These are phyloP conservation scores for Tursiops truncatus DNA, from an alignment of 2,113 vertebrate species.

Conservation along the genomic window DNA sequence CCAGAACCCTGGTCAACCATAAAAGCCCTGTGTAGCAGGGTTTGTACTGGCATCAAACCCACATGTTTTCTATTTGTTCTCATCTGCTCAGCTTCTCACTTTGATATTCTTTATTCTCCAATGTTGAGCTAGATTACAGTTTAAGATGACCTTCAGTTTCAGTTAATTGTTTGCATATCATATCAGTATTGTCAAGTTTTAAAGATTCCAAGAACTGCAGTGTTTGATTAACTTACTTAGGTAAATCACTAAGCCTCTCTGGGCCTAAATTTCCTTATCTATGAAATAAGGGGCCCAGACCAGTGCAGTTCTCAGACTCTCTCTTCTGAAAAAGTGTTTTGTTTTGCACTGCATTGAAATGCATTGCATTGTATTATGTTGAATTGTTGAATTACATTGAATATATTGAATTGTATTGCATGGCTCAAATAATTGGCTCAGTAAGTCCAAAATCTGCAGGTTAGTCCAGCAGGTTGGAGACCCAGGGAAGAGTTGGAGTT, in stretches of 20 bases:
- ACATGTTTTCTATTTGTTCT: not conserved
- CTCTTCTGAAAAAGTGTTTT: not conserved
- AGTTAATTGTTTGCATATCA: not conserved
- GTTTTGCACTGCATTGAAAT: not conserved
- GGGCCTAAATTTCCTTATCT: not conserved
- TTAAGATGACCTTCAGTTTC: not conserved
- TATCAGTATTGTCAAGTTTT: not conserved
- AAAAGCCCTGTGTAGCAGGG: not conserved
- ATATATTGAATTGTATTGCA: not conserved
- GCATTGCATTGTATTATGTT: not conserved
- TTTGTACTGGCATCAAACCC: not conserved
- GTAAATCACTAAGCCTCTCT: constrained; percentile 5
- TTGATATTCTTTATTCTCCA: not conserved
- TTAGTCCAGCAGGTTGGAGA: not conserved
- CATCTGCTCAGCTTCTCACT: not conserved
- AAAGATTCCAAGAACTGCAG: not conserved
- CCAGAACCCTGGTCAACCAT: not conserved
- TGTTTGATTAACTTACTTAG: constrained; percentile 18
- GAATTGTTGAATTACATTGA: not conserved
- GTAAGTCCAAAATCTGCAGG: constrained; percentile 1
- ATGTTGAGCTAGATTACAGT: not conserved
- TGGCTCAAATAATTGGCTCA: not conserved
- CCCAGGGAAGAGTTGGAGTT: not conserved
- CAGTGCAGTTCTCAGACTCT: not conserved
- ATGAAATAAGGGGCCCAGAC: not conserved